These are phyloP conservation scores for Semotilus atromaculatus DNA, from an alignment of 2,797 vertebrate species.

Conservation along the genomic window DNA sequence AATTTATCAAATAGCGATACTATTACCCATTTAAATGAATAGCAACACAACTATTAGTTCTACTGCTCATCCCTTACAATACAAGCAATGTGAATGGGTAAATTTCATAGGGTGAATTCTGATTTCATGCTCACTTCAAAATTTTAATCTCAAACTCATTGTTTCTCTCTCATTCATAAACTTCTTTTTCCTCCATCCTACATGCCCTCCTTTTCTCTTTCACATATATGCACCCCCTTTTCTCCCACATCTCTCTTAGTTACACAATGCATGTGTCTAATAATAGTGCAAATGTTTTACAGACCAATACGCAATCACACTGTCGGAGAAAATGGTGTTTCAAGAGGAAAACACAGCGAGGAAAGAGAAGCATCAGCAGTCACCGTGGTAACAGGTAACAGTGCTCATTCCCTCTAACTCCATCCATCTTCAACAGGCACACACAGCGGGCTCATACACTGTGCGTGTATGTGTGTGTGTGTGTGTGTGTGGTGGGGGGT, in stretches of 20 bases:
- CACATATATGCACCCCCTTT: not conserved
- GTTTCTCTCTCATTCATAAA: not conserved
- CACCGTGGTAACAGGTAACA: constrained; percentile 57
- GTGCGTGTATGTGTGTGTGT: not conserved
- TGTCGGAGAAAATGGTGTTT: constrained; percentile 48
- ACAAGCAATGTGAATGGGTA: not conserved
- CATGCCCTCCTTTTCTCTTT: not conserved
- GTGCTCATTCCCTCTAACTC: constrained; percentile 32
- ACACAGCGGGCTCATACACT: not conserved
- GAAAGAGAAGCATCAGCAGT: constrained; percentile 42
- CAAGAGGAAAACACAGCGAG: constrained; percentile 37
- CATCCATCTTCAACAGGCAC: constrained; percentile 41
- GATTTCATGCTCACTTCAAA: not conserved
- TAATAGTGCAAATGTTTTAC: constrained; percentile 36
- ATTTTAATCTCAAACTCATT: not conserved
- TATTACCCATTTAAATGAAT: not conserved
- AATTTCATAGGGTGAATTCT: not conserved
- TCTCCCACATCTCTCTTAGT: not conserved
- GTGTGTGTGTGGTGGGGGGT: too few relatives aligned
- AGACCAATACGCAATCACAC: constrained; percentile 11
- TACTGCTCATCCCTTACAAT: not conserved
- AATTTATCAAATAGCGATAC: not conserved
- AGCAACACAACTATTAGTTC: not conserved
- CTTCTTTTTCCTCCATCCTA: not conserved
- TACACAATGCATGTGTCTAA: constrained; percentile 12